Base-by-base conservation (phyloP, 2,797 vertebrate genomes). In the Hozukius guyotensis region DNA sequence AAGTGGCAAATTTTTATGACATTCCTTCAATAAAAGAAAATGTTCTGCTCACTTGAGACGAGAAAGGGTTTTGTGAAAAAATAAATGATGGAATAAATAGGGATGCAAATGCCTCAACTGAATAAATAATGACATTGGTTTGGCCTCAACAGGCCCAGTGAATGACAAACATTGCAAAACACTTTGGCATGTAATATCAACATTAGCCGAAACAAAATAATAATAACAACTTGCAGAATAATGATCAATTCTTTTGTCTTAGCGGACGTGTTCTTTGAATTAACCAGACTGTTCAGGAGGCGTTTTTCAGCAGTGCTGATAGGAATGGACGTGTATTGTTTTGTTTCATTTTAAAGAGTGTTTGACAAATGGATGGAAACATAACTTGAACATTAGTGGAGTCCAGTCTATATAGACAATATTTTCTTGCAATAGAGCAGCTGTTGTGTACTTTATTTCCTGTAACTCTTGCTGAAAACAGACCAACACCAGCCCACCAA, bases 61-160 rank as follows among this genome's bases (percentile, higher is more conserved):
- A 62, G 66, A 79, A 82, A 82, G 60, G 61, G 66, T 81, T 81
- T 77, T 77, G 52, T 36, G 22, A 5, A 70, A 75, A 57, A 72
- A 52, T 12, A 78, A 77, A 86, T 77, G 7, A 70, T 57, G 68
- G 53, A 83, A 81, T 75, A 82, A 80, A 82, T 72, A 62, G 34
- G 53, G 60, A 68, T 62, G 49, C 60, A 81, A 74, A 87, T 71
- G 29, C 65, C 3, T 64, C 60, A n/a, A 1, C 46, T 59, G 82
- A 86, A 83, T 85, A 82, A 77, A 84, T 85, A 69, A 87, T 80
- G 42, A n/a, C 36, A 56, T 24, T 59, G 53, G n/a, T 87, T 79
- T 79, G 75, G 76, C 69, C 62, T 81, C 63, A 61, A 31, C 32
- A 53, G 72, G 49, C 60, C 13, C 25, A 69, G 42, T 61, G 56